A percentile compares a stretch with the other conserved stretches of the same genome.
Evolutionary conservation across 2,113 vertebrate species (phyloP).

Genomic region (Rana temporaria): DNA sequence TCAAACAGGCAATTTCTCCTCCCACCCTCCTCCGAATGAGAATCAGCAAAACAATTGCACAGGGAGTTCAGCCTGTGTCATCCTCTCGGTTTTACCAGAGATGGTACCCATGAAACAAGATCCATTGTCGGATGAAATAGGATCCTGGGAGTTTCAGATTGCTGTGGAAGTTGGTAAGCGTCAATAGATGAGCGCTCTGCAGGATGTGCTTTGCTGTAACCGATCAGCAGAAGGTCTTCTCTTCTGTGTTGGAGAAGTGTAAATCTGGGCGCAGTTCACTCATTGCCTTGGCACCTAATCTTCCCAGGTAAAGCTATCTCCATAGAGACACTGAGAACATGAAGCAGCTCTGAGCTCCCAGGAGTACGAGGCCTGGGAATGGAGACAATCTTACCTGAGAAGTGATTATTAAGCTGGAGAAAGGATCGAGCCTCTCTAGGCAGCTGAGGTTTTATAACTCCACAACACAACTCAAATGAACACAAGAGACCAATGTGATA

Average conservation of each 20-base stretch:
- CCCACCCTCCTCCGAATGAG: slow-evolving; percentile 5
- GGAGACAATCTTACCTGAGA: slow-evolving; percentile 41
- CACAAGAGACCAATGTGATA: neutral
- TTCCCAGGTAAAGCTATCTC: slow-evolving; percentile 69
- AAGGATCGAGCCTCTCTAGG: slow-evolving; percentile 6
- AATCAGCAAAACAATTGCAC: slow-evolving; percentile 42
- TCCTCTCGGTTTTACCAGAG: slow-evolving; percentile 44
- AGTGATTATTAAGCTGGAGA: slow-evolving; percentile 45
- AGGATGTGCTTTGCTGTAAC: slow-evolving; percentile 52
- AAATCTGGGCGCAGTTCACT: slow-evolving; percentile 44
- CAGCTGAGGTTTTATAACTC: neutral
- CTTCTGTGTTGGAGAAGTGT: slow-evolving; percentile 62
- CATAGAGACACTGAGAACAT: slow-evolving; percentile 71
- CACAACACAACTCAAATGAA: neutral
- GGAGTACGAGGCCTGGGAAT: slow-evolving; percentile 7
- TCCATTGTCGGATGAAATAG: slow-evolving; percentile 40
- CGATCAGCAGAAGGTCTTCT: slow-evolving; percentile 59
- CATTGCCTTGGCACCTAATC: slow-evolving; percentile 66
- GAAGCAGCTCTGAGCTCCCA: slow-evolving; percentile 56
- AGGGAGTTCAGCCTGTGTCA: slow-evolving; percentile 37
- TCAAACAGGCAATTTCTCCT: slow-evolving; percentile 49
- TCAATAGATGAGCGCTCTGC: slow-evolving; percentile 18
- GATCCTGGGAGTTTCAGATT: slow-evolving; percentile 37
- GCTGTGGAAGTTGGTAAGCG: slow-evolving; percentile 27
- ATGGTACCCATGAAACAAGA: slow-evolving; percentile 36